Conservation (phyloP, 2,888 invertebrate genomes). For the Polia nebulosa region DNA sequence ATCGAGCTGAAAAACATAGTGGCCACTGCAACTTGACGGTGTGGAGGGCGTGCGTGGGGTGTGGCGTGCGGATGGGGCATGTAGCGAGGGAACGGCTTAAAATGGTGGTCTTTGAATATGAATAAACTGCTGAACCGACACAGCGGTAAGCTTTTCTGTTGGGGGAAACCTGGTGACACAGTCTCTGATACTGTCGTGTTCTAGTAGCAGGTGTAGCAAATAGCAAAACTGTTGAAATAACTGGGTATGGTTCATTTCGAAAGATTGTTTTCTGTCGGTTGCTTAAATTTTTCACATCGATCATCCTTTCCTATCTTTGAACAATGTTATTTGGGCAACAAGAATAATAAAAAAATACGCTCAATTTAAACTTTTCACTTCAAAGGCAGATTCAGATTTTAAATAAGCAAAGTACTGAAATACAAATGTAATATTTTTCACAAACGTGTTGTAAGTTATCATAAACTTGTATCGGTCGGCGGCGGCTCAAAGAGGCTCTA, state of each 20-base stretch:
- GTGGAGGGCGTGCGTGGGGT: background rate
- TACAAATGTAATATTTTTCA: conserved; percentile 34
- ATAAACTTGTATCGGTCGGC: conserved; percentile 53
- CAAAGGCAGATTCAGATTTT: conserved; percentile 15
- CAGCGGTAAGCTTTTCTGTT: background rate
- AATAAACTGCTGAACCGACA: background rate
- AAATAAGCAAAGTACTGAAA: conserved; percentile 13
- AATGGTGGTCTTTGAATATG: background rate
- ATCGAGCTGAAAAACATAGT: conserved; percentile 64
- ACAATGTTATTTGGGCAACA: background rate
- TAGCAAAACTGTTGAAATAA: conserved; percentile 5
- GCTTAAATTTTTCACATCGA: background rate
- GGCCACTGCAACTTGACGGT: conserved; percentile 33
- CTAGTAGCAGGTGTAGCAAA: too few relatives aligned
- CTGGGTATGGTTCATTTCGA: background rate
- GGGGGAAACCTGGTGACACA: background rate
- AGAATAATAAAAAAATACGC: background rate
- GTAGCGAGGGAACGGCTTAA: background rate
- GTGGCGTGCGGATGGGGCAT: background rate
- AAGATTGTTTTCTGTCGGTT: background rate
- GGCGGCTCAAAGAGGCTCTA: conserved; percentile 42
- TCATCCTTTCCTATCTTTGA: background rate
- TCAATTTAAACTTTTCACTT: conserved; percentile 23
- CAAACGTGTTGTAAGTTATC: conserved; percentile 30
- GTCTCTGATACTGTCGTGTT: background rate